Evolutionary conservation across 2,888 invertebrate genomes (phyloP).

Genomic region (Spilosoma lubricipeda): DNA sequence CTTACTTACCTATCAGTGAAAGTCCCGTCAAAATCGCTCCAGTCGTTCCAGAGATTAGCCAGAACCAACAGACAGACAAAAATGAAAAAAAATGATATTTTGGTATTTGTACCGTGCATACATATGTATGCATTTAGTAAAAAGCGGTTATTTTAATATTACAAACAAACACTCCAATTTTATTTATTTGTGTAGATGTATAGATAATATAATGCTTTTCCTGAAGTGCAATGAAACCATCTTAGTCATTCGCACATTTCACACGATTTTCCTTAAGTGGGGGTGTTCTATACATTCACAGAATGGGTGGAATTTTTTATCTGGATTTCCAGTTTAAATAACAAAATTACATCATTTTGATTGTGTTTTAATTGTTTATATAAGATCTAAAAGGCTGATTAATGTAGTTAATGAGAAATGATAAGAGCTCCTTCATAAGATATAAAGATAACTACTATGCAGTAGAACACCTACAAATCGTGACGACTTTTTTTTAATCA

Average conservation of each 20-base stretch:
- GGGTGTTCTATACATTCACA: neutral
- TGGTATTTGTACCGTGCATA: too few relatives aligned
- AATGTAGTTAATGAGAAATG: conserved; percentile 19
- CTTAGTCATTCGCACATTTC: too few relatives aligned
- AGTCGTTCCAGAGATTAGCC: too few relatives aligned
- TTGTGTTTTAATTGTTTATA: conserved; percentile 5
- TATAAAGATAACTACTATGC: conserved; percentile 14
- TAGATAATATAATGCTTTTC: neutral
- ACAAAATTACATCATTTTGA: neutral
- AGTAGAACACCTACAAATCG: conserved; percentile 4
- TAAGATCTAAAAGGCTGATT: conserved; percentile 18
- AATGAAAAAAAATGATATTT: too few relatives aligned
- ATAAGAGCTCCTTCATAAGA: conserved; percentile 22
- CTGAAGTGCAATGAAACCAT: neutral
- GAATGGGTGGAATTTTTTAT: neutral
- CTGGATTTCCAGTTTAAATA: neutral
- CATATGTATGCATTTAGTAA: too few relatives aligned
- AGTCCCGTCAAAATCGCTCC: too few relatives aligned
- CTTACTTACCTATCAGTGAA: too few relatives aligned
- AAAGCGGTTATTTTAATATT: too few relatives aligned
- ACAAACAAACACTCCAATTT: too few relatives aligned
- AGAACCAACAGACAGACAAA: too few relatives aligned
- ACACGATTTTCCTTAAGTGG: too few relatives aligned
- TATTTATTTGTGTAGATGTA: too few relatives aligned
- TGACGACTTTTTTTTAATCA: conserved; percentile 4